Conservation (phyloP, 2,888 invertebrate species). For the Eupeodes luniger region DNA sequence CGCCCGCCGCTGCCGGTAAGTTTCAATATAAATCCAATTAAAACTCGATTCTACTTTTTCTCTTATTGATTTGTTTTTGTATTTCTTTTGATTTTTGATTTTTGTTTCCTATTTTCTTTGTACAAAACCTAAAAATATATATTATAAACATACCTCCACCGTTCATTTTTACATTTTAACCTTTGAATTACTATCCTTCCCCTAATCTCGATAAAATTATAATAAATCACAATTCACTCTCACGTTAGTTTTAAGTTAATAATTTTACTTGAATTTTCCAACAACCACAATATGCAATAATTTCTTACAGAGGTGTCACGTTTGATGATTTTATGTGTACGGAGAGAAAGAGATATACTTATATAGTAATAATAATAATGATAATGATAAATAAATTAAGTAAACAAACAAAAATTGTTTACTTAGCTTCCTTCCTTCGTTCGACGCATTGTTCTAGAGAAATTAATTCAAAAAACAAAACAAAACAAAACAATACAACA, state of each 20-base stretch:
- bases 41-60: slow-evolving; percentile 18
- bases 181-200: slow-evolving; percentile 18
- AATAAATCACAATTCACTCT: slow-evolving; percentile 16
- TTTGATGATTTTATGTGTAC: slow-evolving; percentile 76
- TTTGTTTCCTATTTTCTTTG: slow-evolving; percentile 32
- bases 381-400: slow-evolving; percentile 27
- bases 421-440: slow-evolving; percentile 68
- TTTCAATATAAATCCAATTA: slow-evolving; percentile 8
- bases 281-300: slow-evolving; percentile 68
- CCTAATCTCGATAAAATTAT: background rate
- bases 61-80: slow-evolving; percentile 34
- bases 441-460: slow-evolving; percentile 70
- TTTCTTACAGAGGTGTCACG: slow-evolving; percentile 75
- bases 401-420: slow-evolving; percentile 52
- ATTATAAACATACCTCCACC: slow-evolving; percentile 36
- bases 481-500: background rate
- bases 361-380: slow-evolving; percentile 45
- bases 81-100: slow-evolving; percentile 46
- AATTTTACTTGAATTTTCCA: slow-evolving; percentile 69
- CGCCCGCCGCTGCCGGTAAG: slow-evolving; percentile 49
- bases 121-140: slow-evolving; percentile 39
- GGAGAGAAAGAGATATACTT: slow-evolving; percentile 74
- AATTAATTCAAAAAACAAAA: slow-evolving; percentile 52
- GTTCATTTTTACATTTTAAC: slow-evolving; percentile 22
- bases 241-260: slow-evolving; percentile 54